Base-by-base conservation (phyloP, 64 coral and sea anemone genomes). In the Porites australiensis region DNA sequence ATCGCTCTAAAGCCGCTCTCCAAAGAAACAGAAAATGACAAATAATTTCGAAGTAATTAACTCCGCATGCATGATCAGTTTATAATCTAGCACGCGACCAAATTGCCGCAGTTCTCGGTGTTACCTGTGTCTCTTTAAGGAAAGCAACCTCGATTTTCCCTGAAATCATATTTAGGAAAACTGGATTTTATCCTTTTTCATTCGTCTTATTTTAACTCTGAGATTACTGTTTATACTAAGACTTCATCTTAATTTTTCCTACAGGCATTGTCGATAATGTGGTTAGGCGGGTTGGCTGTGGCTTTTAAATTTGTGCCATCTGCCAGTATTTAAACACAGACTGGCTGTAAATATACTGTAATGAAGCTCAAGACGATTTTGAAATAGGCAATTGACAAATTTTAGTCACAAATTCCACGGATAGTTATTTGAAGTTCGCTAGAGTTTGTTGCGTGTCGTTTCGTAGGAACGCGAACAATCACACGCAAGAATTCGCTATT, bases 401-500 rank as follows among this genome's bases (percentile, higher is more conserved):
- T 51, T 50, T 0, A 84, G 21, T 6, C 43, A 67, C 18, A n/a
- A 68, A 84, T 47, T 10, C 21, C 43, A 68, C 4, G 9, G 3
- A 12, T 15, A 47, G 48, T 65, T 69, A 5, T 54, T 4, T 55
- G 0, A 16, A 68, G 8, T 84, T 15, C 22, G 6, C 8, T 50
- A 49, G 64, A 84, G 16, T 49, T 44, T 69, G 46, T 69, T 84
- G 81, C 81, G 81, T 84, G 81, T 68, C 81, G 19, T 68, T 50
- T 51, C 58, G 58, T 20, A 18, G 62, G 63, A 51, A 50, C 81
- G 63, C 45, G 4, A 10, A 8, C 69, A 21, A 68, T 84, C 49
- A 44, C 81, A 84, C 51, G 63, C 46, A 69, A 84, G 45, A 68
- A 84, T 84, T 67, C 19, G 45, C 62, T 84, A 84, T 84, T 84